These are phyloP conservation scores for Barbus barbus DNA, from an alignment of 2,113 vertebrate genomes.

Conservation along the genomic window DNA sequence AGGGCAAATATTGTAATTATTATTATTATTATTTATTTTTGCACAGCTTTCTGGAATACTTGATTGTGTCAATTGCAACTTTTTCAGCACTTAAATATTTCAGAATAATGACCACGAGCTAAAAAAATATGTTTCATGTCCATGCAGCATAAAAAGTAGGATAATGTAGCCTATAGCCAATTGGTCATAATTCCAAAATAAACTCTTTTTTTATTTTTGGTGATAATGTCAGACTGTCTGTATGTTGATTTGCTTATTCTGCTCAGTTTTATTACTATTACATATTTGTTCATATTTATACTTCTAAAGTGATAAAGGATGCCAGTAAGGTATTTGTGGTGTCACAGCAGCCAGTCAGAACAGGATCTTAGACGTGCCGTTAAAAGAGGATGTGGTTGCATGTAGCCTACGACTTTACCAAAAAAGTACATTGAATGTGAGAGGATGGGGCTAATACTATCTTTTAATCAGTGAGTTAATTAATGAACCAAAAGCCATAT, in stretches of 20 bases:
- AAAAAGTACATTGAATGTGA: constrained; percentile 6
- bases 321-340: background rate
- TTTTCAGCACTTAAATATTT: background rate
- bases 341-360: constrained; percentile 20
- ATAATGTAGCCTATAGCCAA: background rate
- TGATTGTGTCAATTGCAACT: background rate
- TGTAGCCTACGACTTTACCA: constrained; percentile 16
- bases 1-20: background rate
- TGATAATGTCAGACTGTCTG: background rate
- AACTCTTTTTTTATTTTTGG: too few relatives aligned
- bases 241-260: background rate
- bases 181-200: background rate
- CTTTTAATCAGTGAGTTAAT: background rate
- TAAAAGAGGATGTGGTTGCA: constrained; percentile 28
- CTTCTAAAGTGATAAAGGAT: background rate
- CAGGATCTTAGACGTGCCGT: background rate
- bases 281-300: background rate
- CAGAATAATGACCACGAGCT: background rate
- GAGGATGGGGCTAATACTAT: background rate
- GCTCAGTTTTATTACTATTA: background rate
- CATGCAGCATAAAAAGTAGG: background rate
- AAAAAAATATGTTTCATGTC: background rate
- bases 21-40: too few relatives aligned
- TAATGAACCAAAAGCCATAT: background rate
- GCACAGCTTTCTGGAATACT: background rate